These are phyloP conservation scores for Delphinus delphis DNA, from an alignment of 2,113 vertebrate species.

Conservation along the genomic window DNA sequence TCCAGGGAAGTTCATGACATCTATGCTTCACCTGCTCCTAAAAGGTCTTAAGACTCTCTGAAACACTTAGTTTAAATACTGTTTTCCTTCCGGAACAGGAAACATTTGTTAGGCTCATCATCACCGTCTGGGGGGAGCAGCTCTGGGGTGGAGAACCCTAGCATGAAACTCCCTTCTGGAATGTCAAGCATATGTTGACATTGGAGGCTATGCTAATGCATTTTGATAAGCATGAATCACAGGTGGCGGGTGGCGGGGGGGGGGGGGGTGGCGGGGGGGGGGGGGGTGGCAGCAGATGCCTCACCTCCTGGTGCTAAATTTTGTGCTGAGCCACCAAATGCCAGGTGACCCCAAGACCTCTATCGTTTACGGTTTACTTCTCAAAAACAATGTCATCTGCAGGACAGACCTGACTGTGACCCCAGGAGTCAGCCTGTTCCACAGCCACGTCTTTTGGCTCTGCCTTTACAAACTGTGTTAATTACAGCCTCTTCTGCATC, in stretches of 20 bases:
- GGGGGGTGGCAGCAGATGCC: not conserved
- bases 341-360: not conserved
- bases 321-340: not conserved
- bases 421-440: not conserved
- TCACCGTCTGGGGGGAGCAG: not conserved
- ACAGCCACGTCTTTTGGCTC: not conserved
- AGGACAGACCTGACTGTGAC: not conserved
- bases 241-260: no score
- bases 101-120: not conserved
- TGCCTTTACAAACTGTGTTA: not conserved
- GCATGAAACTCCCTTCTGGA: not conserved
- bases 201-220: not conserved
- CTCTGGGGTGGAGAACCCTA: not conserved
- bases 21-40: not conserved
- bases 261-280: no score
- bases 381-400: not conserved
- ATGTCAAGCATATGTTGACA: not conserved
- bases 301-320: not conserved
- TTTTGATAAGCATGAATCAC: not conserved
- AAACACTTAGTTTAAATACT: not conserved
- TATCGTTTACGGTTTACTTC: not conserved
- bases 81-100: not conserved
- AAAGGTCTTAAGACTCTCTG: not conserved
- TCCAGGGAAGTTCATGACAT: not conserved
- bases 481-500: not conserved